Percentiles rank a stretch among this genome's conserved stretches.
These are phyloP conservation scores for Salvator merianae DNA, from an alignment of 2,113 vertebrate genomes.

Conservation along the genomic window DNA sequence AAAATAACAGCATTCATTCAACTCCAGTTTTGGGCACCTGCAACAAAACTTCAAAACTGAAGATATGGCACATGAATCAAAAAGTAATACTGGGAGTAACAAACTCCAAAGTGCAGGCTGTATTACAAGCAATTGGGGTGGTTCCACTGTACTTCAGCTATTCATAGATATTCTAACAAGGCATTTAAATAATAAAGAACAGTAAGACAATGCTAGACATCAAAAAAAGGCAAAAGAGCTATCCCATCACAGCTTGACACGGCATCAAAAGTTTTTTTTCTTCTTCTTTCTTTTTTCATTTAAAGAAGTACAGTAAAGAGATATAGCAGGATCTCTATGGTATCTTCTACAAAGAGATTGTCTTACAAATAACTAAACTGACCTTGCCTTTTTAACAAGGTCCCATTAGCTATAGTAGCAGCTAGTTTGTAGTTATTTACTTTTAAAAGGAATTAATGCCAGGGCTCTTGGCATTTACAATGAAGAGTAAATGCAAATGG, in stretches of 20 bases:
- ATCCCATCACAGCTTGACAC: conserved; percentile 71
- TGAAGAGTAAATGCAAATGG: conserved; percentile 1
- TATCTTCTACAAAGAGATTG: conserved; percentile 61
- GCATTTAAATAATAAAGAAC: conserved; percentile 78
- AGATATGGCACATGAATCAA: conserved; percentile 79
- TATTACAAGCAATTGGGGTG: conserved; percentile 62
- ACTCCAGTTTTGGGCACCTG: conserved; percentile 75
- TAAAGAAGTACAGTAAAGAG: conserved; percentile 64
- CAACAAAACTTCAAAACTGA: conserved; percentile 78
- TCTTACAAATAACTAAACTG: conserved; percentile 38
- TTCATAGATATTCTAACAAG: conserved; percentile 77
- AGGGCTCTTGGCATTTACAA: not conserved
- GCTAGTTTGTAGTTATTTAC: conserved; percentile 35
- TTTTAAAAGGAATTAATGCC: conserved; percentile 30
- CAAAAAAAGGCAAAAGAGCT: conserved; percentile 77
- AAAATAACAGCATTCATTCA: conserved; percentile 80
- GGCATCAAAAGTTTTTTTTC: conserved; percentile 59
- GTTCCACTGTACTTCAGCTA: conserved; percentile 65
- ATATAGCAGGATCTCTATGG: conserved; percentile 49
- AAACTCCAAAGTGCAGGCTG: conserved; percentile 69
- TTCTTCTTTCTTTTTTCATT: conserved; percentile 54
- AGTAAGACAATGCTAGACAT: conserved; percentile 70
- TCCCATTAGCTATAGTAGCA: conserved; percentile 46
- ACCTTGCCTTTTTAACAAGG: conserved; percentile 46
- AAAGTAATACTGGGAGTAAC: conserved; percentile 71